Evolutionary conservation across 2,888 invertebrate species (phyloP).

Genomic region (Ennomos erosarius): DNA sequence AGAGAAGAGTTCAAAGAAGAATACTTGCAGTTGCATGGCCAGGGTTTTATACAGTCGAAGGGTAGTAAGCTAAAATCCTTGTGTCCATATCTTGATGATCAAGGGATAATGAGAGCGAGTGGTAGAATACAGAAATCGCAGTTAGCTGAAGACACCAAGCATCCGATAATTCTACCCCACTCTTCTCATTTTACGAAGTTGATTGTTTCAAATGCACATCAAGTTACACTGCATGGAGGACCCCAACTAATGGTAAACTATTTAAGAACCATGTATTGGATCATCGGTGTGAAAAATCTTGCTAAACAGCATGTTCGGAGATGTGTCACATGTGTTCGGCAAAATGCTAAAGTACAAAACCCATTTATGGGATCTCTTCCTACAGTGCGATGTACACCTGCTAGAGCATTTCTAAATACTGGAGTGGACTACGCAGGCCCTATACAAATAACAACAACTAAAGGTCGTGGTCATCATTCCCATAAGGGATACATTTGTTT

Average conservation of each 20-base stretch:
- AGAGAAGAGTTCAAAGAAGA: not conserved
- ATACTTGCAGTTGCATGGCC: not conserved
- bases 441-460: not conserved
- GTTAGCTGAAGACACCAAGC: not conserved
- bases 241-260: no score
- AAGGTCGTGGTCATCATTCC: slow-evolving; percentile 2
- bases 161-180: not conserved
- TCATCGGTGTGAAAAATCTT: not conserved
- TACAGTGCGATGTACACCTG: not conserved
- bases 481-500: not conserved
- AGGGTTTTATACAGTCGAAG: no score
- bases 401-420: not conserved
- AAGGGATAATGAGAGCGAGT: no score
- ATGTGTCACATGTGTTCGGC: not conserved
- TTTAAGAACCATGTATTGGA: not conserved
- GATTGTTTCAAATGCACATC: no score
- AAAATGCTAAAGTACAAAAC: not conserved
- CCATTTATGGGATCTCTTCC: slow-evolving; percentile 1
- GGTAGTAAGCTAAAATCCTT: no score
- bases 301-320: not conserved
- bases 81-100: no score
- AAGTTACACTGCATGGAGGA: no score
- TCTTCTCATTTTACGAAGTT: not conserved
- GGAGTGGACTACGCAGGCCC: slow-evolving; percentile 3
- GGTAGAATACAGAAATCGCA: not conserved